Evolutionary conservation across 2,888 invertebrate genomes (phyloP).

Genomic region (Drosophila incognita): DNA sequence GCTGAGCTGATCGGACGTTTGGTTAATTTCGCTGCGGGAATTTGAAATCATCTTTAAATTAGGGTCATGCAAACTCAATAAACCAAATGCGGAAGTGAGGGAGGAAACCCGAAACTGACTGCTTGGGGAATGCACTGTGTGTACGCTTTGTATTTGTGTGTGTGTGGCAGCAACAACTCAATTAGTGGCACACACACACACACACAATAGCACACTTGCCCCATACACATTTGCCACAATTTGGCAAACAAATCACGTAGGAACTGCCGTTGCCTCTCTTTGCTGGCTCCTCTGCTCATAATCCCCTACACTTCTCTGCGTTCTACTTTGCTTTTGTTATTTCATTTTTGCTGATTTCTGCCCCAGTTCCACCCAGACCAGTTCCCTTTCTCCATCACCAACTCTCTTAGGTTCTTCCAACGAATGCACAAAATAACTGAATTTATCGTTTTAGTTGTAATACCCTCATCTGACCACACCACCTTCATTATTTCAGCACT

Average conservation of each 20-base stretch:
- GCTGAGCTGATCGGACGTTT: conserved; percentile 58
- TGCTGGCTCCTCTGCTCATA: neutral
- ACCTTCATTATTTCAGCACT: neutral
- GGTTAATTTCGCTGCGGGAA: conserved; percentile 77
- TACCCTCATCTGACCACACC: conserved; percentile 1
- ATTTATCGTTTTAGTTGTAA: conserved; percentile 40
- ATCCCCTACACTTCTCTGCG: neutral
- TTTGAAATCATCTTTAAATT: conserved; percentile 79
- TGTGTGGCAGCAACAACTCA: conserved; percentile 45
- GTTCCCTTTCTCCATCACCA: neutral
- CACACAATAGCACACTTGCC: conserved; percentile 16
- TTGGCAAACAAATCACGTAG: conserved; percentile 78
- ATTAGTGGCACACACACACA: conserved; percentile 45
- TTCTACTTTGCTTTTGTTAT: conserved; percentile 48
- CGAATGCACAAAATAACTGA: conserved; percentile 35
- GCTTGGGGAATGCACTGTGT: conserved; percentile 17
- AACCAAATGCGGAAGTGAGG: conserved; percentile 58
- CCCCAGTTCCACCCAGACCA: neutral
- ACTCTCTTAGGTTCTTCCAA: conserved; percentile 1
- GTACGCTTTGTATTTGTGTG: conserved; percentile 29
- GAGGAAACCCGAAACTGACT: neutral
- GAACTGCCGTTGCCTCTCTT: conserved; percentile 31
- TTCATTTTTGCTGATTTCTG: conserved; percentile 56
- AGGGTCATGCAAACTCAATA: conserved; percentile 78
- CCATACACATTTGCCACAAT: conserved; percentile 68